Conservation (phyloP, 2,113 vertebrate species). For the Apeltes quadracus region DNA sequence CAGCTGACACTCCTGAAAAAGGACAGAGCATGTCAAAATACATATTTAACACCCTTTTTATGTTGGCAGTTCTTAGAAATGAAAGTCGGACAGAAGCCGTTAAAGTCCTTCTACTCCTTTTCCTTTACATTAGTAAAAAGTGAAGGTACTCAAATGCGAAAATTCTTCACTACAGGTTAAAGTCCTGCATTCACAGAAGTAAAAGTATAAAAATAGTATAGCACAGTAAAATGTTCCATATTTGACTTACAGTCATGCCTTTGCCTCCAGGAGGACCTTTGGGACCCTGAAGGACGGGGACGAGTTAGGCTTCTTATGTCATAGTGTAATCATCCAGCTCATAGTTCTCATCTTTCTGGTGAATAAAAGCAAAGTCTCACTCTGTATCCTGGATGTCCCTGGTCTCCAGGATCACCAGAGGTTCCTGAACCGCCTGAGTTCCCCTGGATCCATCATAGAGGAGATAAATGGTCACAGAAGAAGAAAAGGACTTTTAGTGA, state of each 20-base stretch:
- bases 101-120: background rate
- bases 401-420: conserved; percentile 77
- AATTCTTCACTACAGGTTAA: background rate
- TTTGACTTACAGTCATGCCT: background rate
- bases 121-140: background rate
- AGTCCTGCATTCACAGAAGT: background rate
- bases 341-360: too few species aligned
- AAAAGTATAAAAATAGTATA: background rate
- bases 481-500: background rate
- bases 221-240: background rate
- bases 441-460: background rate
- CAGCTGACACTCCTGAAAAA: background rate
- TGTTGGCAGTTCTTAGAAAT: background rate
- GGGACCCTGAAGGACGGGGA: background rate
- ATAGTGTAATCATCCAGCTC: too few species aligned
- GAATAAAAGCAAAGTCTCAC: conserved; percentile 63
- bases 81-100: background rate
- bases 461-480: background rate
- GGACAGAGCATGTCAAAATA: background rate
- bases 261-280: background rate
- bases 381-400: conserved; percentile 80
- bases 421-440: conserved; percentile 60
- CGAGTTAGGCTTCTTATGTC: too few species aligned
- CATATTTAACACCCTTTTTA: background rate
- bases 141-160: background rate